phyloP scores from a whole-genome alignment of 2,888 invertebrate species.

The Caenorhabditis auriculariae region DNA sequence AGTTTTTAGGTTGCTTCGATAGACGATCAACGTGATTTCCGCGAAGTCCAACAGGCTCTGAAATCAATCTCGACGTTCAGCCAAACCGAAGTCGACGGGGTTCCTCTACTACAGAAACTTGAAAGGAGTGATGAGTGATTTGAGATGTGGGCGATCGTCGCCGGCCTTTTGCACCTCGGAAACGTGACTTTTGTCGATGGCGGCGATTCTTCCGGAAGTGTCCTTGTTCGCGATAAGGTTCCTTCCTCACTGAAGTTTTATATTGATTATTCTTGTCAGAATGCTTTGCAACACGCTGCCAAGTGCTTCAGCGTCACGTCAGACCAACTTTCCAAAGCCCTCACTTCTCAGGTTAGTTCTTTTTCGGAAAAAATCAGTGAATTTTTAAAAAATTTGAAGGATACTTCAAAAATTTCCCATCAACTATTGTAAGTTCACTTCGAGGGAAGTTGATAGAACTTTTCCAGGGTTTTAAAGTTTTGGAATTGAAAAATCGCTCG shows the following conservation, averaged over 20 bases:
- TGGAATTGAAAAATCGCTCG: too few species aligned
- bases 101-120: too few species aligned
- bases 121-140: slow-evolving; percentile 73
- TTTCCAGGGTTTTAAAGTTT: too few species aligned
- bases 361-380: not conserved
- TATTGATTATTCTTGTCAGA: slow-evolving; percentile 1
- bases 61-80: slow-evolving; percentile 43
- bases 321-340: slow-evolving; percentile 74
- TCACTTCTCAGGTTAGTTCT: slow-evolving; percentile 76
- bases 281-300: slow-evolving; percentile 68
- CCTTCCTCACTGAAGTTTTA: not conserved
- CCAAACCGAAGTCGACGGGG: slow-evolving; percentile 24
- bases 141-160: slow-evolving; percentile 82
- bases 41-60: slow-evolving; percentile 46
- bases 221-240: slow-evolving; percentile 21
- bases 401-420: not conserved
- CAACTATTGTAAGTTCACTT: too few species aligned
- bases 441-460: too few species aligned
- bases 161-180: slow-evolving; percentile 85
- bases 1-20: slow-evolving; percentile 34
- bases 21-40: slow-evolving; percentile 48
- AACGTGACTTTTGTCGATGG: slow-evolving; percentile 44
- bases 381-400: not conserved
- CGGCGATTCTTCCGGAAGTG: slow-evolving; percentile 25
- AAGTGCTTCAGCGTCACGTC: slow-evolving; percentile 73